A percentile compares a stretch with the other conserved stretches of the same genome.
phyloP scores from a whole-genome alignment of 1,140 invertebrate genomes.

The Pectinophora gossypiella region DNA sequence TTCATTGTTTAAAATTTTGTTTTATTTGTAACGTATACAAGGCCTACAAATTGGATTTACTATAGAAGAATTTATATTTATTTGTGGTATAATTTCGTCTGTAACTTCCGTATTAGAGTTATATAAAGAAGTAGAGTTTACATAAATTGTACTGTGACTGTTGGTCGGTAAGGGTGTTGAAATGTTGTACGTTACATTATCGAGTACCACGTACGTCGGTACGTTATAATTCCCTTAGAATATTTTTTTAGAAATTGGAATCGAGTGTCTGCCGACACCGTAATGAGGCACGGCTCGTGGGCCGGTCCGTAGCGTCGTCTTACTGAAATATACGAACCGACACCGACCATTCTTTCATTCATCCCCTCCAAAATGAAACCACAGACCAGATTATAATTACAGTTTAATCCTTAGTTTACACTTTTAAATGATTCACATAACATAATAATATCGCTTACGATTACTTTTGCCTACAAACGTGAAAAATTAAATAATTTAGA shows the following conservation, averaged over 20 bases:
- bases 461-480: conserved; percentile 64
- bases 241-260: background rate
- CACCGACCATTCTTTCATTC: background rate
- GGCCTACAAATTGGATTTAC: too few relatives aligned
- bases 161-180: background rate
- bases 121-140: too few relatives aligned
- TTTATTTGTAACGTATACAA: too few relatives aligned
- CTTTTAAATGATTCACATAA: conserved; percentile 55
- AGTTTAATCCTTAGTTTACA: conserved; percentile 64
- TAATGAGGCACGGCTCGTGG: background rate
- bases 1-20: too few relatives aligned
- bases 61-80: too few relatives aligned
- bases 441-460: conserved; percentile 56
- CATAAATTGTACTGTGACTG: too few relatives aligned
- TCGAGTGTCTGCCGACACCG: background rate
- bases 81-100: too few relatives aligned
- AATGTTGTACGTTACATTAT: background rate
- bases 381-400: conserved; percentile 42
- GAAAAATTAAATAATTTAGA: conserved; percentile 75
- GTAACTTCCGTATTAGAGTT: too few relatives aligned
- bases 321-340: conserved; percentile 1
- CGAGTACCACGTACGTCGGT: background rate
- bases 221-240: background rate
- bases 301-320: background rate
- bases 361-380: conserved; percentile 25